Evolutionary conservation across 2,797 vertebrate genomes (phyloP), one percentile per base, ranked within the genome.

Genomic region (Parotocinclus haroldoi): DNA sequence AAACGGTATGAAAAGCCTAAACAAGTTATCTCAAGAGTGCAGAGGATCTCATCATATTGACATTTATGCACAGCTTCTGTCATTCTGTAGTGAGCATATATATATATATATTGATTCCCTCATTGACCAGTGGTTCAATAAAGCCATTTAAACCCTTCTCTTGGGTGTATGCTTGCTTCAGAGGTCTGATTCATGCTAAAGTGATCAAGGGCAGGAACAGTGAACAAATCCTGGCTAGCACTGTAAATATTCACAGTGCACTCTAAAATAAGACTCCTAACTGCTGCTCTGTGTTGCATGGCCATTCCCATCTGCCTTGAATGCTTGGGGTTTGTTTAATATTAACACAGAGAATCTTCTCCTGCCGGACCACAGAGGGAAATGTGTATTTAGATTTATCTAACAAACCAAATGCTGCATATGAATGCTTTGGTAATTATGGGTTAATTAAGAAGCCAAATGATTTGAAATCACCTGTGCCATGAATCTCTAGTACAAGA

Each of bases 191-290:
- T 75, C 75, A 53, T 68, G 64, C 64, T 52, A 66, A 75, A 70
- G 72, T 72, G 72, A 77, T 79, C 60, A 73, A 77, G 62, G 72
- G 68, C 65, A 66, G 73, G 65, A 73, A 63, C 45, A 62, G 75
- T 72, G 69, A 63, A 67, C 63, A 67, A 72, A 72, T 75, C 58
- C 46, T 58, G 42, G 66, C 65, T 10, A 50, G 39, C 38, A 58
- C 46, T 65, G 59, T 61, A 72, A 76, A 68, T 54, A 72, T 65
- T 68, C 67, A 19, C 39, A 52, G 42, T 36, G 51, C 52, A 61
- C 37, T 68, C 64, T 39, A 39, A 17, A 18, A 49, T 63, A 46
- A 71, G 51, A 42, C 37, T 40, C 27, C 57, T 19, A 69, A 62
- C 38, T 27, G 13, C 46, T 70, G 45, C 44, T 63, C 10, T 52